Conservation (phyloP, 2,797 vertebrate genomes). For the Spondyliosoma cantharus region DNA sequence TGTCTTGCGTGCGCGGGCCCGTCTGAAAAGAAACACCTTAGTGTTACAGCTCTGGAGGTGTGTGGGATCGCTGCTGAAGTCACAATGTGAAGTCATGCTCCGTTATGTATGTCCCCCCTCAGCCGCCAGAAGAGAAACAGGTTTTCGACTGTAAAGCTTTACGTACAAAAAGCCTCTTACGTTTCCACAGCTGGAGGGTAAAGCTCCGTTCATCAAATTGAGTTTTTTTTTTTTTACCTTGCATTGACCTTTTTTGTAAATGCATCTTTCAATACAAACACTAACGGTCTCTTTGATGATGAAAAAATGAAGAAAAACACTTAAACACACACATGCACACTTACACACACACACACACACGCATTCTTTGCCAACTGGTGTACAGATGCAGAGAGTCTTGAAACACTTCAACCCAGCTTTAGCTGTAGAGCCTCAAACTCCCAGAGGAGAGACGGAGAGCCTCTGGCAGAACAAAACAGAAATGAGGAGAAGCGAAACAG, state of each 20-base stretch:
- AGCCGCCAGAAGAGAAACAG: slow-evolving; percentile 1
- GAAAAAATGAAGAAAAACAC: slow-evolving; percentile 11
- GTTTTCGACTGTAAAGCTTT: slow-evolving; percentile 7
- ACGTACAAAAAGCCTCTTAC: slow-evolving; percentile 7
- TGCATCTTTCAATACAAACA: slow-evolving; percentile 37
- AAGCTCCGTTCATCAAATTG: slow-evolving; percentile 8
- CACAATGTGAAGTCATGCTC: slow-evolving; percentile 12
- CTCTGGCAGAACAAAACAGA: slow-evolving; percentile 62
- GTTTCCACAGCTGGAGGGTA: slow-evolving; percentile 16
- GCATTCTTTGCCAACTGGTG: slow-evolving; percentile 1
- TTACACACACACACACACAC: not conserved
- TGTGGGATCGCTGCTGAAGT: slow-evolving; percentile 17
- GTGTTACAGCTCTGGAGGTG: not conserved
- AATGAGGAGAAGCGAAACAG: slow-evolving; percentile 43
- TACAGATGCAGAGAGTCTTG: slow-evolving; percentile 38
- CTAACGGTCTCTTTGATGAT: slow-evolving; percentile 47
- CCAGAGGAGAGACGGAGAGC: slow-evolving; percentile 54
- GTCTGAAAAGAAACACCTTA: slow-evolving; percentile 15
- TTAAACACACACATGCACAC: slow-evolving; percentile 12
- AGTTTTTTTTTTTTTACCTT: slow-evolving; percentile 33
- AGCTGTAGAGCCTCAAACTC: slow-evolving; percentile 45
- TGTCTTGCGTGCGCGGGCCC: slow-evolving; percentile 8
- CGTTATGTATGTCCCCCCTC: slow-evolving; percentile 6
- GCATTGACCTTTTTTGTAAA: slow-evolving; percentile 36
- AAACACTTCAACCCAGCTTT: slow-evolving; percentile 46